Percentiles rank a stretch among this genome's conserved stretches.
Conservation (phyloP, 2,888 invertebrate species). For the Thymelicus acteon region DNA sequence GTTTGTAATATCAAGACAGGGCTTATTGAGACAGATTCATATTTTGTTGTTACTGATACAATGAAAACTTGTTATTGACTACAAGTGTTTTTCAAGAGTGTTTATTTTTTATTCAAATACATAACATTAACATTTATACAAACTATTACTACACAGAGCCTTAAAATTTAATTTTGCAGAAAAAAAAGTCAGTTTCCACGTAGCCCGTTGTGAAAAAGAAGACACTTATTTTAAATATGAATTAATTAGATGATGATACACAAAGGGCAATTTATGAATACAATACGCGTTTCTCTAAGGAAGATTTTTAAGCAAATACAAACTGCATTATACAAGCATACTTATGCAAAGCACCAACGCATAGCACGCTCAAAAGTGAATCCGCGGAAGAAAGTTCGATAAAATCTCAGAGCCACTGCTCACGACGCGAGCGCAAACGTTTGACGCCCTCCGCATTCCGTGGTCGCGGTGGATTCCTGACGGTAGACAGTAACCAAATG, state of each 20-base stretch:
- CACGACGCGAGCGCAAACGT: conserved; percentile 53
- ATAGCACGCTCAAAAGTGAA: conserved; percentile 26
- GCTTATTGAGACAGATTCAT: no score
- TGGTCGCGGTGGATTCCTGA: conserved; percentile 38
- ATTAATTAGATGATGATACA: no score
- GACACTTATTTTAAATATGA: no score
- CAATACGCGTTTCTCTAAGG: not conserved
- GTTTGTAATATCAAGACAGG: no score
- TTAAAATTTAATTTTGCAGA: no score
- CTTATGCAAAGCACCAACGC: conserved; percentile 31
- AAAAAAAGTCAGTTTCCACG: no score
- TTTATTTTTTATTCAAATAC: no score
- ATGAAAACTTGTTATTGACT: not conserved
- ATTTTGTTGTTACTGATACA: not conserved
- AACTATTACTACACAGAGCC: no score
- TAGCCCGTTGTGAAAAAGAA: no score
- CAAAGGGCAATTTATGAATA: not conserved
- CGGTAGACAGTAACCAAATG: conserved; percentile 12
- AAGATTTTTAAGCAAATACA: not conserved
- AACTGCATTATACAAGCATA: conserved; percentile 8
- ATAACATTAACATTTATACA: no score
- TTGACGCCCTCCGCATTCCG: conserved; percentile 54
- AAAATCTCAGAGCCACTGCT: conserved; percentile 56
- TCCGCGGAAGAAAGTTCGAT: conserved; percentile 54
- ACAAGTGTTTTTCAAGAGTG: not conserved